Percentiles rank a stretch among this genome's conserved stretches.
These are phyloP conservation scores for Leptoclinus maculatus DNA, from an alignment of 2,797 vertebrate species.

Conservation along the genomic window DNA sequence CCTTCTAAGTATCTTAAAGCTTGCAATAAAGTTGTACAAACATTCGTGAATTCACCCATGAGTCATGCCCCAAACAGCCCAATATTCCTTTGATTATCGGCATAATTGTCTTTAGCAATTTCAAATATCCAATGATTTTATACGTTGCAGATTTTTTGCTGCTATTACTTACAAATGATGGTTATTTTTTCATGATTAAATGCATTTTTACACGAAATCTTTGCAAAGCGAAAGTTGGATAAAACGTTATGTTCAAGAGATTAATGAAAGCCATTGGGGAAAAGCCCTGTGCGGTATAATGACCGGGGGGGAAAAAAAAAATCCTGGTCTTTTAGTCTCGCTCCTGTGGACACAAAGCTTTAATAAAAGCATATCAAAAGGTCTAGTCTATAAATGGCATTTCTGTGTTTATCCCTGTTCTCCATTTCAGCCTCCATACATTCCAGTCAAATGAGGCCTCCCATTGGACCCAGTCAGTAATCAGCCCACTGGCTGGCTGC, in stretches of 20 bases:
- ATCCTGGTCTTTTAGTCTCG: not conserved
- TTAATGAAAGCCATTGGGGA: slow-evolving; percentile 20
- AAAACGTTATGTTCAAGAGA: not conserved
- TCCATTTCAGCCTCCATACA: slow-evolving; percentile 80
- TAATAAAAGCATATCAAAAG: slow-evolving; percentile 56
- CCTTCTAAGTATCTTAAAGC: not conserved
- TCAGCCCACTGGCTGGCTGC: slow-evolving; percentile 82
- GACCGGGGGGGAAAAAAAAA: not conserved
- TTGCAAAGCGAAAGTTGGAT: not conserved
- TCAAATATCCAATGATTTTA: not conserved
- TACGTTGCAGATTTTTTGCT: not conserved
- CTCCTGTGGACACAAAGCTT: slow-evolving; percentile 25
- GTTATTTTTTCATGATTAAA: not conserved
- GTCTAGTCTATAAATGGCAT: slow-evolving; percentile 71
- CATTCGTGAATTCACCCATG: not conserved
- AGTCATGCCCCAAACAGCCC: slow-evolving; percentile 1
- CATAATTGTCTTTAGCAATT: not conserved
- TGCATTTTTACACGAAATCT: not conserved
- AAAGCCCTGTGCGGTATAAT: slow-evolving; percentile 7
- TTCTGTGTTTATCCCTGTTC: slow-evolving; percentile 78
- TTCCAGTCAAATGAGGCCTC: slow-evolving; percentile 87
- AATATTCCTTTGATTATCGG: not conserved
- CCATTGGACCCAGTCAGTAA: slow-evolving; percentile 84
- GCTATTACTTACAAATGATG: not conserved
- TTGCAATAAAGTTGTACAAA: not conserved